These are phyloP conservation scores for Neogobius melanostomus DNA, from an alignment of 2,113 vertebrate genomes.

Conservation along the genomic window DNA sequence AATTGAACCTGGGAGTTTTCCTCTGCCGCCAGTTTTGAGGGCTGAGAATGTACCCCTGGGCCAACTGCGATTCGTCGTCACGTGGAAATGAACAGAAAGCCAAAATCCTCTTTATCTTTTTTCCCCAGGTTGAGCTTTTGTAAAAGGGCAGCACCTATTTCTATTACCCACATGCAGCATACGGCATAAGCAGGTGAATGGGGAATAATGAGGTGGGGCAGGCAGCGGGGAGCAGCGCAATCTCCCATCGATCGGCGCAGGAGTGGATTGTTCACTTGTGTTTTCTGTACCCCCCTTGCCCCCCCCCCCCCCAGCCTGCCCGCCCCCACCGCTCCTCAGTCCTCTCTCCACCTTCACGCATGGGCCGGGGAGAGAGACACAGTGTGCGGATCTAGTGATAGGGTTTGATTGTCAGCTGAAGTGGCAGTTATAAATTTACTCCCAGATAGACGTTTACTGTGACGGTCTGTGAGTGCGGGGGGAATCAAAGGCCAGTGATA, in stretches of 20 bases:
- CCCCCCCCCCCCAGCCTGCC: constrained; percentile 5
- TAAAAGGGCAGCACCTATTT: constrained; percentile 8
- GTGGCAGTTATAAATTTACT: constrained; percentile 82
- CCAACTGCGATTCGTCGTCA: no score
- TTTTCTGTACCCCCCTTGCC: constrained; percentile 30
- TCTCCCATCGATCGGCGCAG: constrained; percentile 67
- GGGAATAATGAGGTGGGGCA: constrained; percentile 36
- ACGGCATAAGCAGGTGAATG: background rate
- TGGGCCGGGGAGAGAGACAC: constrained; percentile 70
- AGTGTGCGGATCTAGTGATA: constrained; percentile 76
- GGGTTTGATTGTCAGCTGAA: constrained; percentile 79
- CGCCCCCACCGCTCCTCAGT: constrained; percentile 5
- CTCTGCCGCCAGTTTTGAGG: no score
- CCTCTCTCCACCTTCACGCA: constrained; percentile 37
- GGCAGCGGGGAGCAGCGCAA: constrained; percentile 47
- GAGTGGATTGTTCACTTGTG: constrained; percentile 48
- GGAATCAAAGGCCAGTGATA: constrained; percentile 19
- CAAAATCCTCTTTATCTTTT: background rate
- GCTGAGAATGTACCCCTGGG: no score
- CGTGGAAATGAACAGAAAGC: background rate
- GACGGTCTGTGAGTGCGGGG: constrained; percentile 50
- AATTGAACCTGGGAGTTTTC: no score
- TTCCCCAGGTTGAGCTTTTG: background rate
- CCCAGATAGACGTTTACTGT: constrained; percentile 73
- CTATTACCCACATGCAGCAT: constrained; percentile 8